phyloP scores from a whole-genome alignment of 2,797 vertebrate species.

The Choloepus didactylus region DNA sequence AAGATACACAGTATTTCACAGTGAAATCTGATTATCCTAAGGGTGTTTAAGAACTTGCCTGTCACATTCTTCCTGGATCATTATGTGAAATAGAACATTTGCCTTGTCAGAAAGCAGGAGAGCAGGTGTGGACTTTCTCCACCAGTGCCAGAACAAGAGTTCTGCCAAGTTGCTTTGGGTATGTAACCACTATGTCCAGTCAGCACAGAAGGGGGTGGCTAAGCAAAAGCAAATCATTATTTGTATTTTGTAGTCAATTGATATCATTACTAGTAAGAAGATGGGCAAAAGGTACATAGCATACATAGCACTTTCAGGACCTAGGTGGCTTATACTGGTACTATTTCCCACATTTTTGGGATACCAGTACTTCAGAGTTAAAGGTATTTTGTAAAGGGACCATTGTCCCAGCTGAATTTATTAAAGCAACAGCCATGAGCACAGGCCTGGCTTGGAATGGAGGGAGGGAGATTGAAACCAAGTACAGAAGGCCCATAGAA shows the following conservation, averaged over 20 bases:
- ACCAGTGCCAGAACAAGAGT: background rate
- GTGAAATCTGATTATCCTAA: constrained; percentile 6
- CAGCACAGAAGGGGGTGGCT: background rate
- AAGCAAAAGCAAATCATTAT: background rate
- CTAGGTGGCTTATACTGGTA: background rate
- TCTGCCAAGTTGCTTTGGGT: background rate
- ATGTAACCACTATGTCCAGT: no score
- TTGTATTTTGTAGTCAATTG: background rate
- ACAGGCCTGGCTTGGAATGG: background rate
- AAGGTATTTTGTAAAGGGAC: background rate
- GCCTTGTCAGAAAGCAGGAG: background rate
- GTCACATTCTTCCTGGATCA: background rate
- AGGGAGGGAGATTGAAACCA: background rate
- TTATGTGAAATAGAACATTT: background rate
- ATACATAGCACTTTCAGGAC: background rate
- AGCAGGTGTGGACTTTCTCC: background rate
- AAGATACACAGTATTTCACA: background rate
- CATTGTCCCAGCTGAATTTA: background rate
- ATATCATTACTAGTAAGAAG: background rate
- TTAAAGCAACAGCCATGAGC: background rate
- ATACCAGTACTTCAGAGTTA: background rate
- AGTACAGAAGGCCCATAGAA: background rate
- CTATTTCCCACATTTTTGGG: background rate
- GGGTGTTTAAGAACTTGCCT: background rate
- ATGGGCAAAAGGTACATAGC: background rate